These are phyloP conservation scores for Anthonomus grandis DNA, from an alignment of 1,140 invertebrate species.

Conservation along the genomic window DNA sequence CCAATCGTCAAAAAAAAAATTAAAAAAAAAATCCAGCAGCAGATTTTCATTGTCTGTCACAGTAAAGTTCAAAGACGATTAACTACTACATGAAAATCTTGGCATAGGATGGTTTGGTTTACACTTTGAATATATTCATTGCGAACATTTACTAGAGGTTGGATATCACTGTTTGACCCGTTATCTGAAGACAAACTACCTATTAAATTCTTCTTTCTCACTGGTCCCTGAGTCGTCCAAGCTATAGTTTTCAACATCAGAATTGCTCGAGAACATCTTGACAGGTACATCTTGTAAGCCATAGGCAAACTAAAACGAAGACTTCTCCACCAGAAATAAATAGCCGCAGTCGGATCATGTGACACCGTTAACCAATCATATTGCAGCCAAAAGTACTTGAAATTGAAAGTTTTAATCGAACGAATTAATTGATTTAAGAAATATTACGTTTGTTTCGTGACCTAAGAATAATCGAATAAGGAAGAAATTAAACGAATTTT, in stretches of 20 bases:
- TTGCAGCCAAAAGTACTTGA: background rate
- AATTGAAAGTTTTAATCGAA: background rate
- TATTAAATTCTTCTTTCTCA: background rate
- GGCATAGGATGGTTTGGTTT: background rate
- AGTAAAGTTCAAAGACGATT: slow-evolving; percentile 1
- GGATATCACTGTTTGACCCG: background rate
- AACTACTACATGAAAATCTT: background rate
- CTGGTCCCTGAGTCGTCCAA: background rate
- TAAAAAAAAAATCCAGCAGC: slow-evolving; percentile 1
- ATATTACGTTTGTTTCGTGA: background rate
- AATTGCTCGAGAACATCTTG: background rate
- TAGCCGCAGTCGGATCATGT: background rate
- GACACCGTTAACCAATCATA: background rate
- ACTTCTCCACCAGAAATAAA: background rate
- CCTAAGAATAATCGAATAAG: background rate
- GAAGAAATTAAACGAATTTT: background rate
- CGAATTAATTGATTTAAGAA: background rate
- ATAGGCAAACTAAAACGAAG: background rate
- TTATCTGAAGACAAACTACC: slow-evolving; percentile 3
- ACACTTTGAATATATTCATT: background rate
- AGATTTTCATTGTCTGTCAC: background rate
- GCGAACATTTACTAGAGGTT: slow-evolving; percentile 1
- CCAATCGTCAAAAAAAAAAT: background rate
- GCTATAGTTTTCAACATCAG: too few species aligned
- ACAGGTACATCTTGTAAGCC: background rate